Evolutionary conservation across 1,140 invertebrate genomes (phyloP).

Genomic region (Centruroides sculpturatus): DNA sequence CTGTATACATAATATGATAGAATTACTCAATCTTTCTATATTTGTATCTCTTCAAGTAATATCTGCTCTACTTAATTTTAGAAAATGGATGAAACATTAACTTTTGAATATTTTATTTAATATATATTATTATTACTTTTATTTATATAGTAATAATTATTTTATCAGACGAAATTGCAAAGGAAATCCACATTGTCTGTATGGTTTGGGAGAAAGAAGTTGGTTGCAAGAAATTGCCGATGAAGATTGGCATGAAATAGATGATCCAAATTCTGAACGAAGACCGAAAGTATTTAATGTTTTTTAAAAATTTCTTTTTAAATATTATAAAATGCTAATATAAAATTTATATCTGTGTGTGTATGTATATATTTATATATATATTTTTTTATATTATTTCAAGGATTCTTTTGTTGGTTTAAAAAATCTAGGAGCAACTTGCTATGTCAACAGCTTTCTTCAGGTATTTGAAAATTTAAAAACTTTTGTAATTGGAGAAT

Average conservation of each 20-base stretch:
- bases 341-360: not conserved
- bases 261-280: slow-evolving; percentile 38
- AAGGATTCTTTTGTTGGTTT: slow-evolving; percentile 40
- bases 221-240: slow-evolving; percentile 31
- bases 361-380: not conserved
- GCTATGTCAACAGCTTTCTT: slow-evolving; percentile 55
- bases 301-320: not conserved
- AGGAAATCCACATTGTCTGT: slow-evolving; percentile 49
- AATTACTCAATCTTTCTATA: too few relatives aligned
- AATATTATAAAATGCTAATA: not conserved
- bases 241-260: slow-evolving; percentile 30
- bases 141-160: too few relatives aligned
- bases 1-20: too few relatives aligned
- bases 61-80: too few relatives aligned
- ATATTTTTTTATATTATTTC: slow-evolving; percentile 4
- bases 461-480: slow-evolving; percentile 28
- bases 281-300: slow-evolving; percentile 15
- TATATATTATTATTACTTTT: too few relatives aligned
- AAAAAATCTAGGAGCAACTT: slow-evolving; percentile 55
- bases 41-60: too few relatives aligned
- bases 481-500: not conserved
- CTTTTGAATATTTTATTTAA: too few relatives aligned
- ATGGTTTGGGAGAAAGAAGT: slow-evolving; percentile 42
- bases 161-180: slow-evolving; percentile 42
- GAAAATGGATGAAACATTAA: too few relatives aligned